phyloP scores from a whole-genome alignment of 2,113 vertebrate genomes.

The Anolis sagrei region DNA sequence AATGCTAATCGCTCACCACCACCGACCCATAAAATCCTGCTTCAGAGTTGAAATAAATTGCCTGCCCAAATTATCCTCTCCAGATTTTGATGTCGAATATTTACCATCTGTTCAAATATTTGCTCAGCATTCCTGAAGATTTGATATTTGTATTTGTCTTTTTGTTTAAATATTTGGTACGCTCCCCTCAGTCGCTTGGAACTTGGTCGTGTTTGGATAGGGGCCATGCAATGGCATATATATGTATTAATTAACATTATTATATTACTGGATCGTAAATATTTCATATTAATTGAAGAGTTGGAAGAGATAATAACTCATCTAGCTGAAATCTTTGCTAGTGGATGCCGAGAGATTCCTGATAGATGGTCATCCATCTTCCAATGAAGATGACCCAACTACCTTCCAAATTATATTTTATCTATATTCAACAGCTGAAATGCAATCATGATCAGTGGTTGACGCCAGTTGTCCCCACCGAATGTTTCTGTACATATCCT shows the following conservation, averaged over 20 bases:
- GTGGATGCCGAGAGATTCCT: too few species aligned
- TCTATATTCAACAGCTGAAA: background rate
- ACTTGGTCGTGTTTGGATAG: background rate
- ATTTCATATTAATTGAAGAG: background rate
- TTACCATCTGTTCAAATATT: slow-evolving; percentile 3
- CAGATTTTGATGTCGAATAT: background rate
- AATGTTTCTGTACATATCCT: too few species aligned
- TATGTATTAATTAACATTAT: background rate
- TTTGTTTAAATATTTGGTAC: slow-evolving; percentile 1
- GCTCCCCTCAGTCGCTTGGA: background rate
- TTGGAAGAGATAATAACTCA: too few species aligned
- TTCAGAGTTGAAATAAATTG: background rate
- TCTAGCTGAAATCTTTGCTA: too few species aligned
- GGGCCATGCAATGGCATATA: background rate
- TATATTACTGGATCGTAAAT: background rate
- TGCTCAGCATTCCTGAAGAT: background rate
- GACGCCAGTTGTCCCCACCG: background rate
- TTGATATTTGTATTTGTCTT: background rate
- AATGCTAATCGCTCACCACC: background rate
- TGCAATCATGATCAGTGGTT: background rate
- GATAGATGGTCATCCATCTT: too few species aligned
- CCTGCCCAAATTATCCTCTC: background rate
- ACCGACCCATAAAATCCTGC: background rate
- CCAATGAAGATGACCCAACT: too few species aligned
- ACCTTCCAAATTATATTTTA: background rate